A percentile compares a stretch with the other conserved stretches of the same genome.
phyloP scores from a whole-genome alignment of 2,888 invertebrate genomes.

The Noctua pronuba region DNA sequence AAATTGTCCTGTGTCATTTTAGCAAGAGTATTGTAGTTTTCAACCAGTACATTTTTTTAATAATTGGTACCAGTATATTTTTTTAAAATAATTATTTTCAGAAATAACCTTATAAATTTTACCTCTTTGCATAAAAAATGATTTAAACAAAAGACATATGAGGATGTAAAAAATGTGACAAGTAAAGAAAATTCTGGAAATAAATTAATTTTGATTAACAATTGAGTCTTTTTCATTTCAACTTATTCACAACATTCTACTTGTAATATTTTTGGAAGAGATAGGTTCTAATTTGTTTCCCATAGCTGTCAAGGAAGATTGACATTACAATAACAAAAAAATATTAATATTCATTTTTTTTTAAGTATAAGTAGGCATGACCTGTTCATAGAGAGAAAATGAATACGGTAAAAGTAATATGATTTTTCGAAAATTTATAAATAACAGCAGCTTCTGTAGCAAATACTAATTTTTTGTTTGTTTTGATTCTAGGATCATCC shows the following conservation, averaged over 20 bases:
- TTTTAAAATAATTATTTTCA: background rate
- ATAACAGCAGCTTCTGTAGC: too few species aligned
- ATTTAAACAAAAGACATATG: background rate
- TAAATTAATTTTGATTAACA: background rate
- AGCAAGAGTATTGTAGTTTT: background rate
- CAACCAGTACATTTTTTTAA: background rate
- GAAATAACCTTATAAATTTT: background rate
- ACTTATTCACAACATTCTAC: background rate
- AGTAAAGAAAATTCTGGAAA: background rate
- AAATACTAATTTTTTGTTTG: background rate
- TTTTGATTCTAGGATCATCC: conserved; percentile 8
- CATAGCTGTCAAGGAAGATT: background rate
- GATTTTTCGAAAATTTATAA: background rate
- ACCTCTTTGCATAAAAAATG: background rate
- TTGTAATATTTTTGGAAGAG: background rate
- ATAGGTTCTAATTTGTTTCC: background rate
- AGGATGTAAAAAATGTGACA: too few species aligned
- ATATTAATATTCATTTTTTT: background rate
- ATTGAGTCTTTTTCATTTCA: background rate
- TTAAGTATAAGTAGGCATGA: background rate
- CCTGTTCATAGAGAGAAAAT: background rate
- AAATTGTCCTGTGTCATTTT: background rate
- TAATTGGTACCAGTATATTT: background rate
- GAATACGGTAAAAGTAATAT: background rate
- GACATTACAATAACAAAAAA: background rate